Evolutionary conservation across 1,140 invertebrate species (phyloP).

Genomic region (Lysiphlebus fabarum): DNA sequence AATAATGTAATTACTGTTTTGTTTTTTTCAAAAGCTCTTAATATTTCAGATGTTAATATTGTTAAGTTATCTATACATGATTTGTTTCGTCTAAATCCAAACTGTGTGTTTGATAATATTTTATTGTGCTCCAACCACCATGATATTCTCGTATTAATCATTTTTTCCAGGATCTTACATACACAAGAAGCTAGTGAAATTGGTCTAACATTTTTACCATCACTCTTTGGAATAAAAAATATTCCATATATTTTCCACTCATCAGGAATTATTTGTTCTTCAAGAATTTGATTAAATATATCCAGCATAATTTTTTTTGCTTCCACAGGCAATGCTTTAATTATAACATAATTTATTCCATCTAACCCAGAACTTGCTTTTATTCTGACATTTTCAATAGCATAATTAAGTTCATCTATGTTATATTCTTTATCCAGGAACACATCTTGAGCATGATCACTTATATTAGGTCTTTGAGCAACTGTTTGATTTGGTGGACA

Average conservation of each 20-base stretch:
- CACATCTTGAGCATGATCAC: too few species aligned
- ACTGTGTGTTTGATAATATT: conserved; percentile 23
- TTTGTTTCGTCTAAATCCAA: conserved; percentile 25
- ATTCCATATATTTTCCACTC: conserved; percentile 27
- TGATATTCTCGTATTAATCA: conserved; percentile 17
- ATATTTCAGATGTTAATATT: conserved; percentile 11
- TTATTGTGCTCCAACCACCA: conserved; percentile 26
- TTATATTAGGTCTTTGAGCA: too few species aligned
- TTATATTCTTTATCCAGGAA: too few species aligned
- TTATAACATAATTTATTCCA: conserved; percentile 27
- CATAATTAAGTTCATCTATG: too few species aligned
- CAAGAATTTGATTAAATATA: conserved; percentile 29
- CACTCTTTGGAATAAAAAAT: conserved; percentile 30
- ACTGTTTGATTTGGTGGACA: too few species aligned
- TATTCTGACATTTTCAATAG: too few species aligned
- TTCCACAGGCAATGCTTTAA: conserved; percentile 21
- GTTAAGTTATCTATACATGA: conserved; percentile 23
- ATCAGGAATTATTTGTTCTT: conserved; percentile 18
- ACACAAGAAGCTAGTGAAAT: conserved; percentile 29
- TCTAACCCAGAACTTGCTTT: conserved; percentile 23
- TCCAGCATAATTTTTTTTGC: conserved; percentile 24
- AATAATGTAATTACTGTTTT: conserved; percentile 9
- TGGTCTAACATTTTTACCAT: conserved; percentile 28
- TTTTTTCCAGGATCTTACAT: conserved; percentile 24
- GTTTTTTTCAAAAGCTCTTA: conserved; percentile 5